Evolutionary conservation across 2,113 vertebrate genomes (phyloP).

Genomic region (Eretmochelys imbricata): DNA sequence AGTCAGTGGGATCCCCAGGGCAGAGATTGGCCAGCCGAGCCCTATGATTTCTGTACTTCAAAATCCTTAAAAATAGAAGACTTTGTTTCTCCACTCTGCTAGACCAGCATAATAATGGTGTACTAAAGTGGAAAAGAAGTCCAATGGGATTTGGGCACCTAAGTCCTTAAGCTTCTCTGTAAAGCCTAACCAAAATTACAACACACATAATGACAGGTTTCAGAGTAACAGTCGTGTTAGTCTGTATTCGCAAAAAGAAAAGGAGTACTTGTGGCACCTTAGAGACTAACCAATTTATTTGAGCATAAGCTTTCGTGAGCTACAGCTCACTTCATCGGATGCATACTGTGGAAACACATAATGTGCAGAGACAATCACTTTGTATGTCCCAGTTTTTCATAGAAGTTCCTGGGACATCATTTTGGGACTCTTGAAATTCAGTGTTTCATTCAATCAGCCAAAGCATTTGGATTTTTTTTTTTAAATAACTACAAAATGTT

Average conservation of each 20-base stretch:
- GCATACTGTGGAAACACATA: no score
- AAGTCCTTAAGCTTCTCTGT: not conserved
- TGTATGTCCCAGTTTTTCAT: not conserved
- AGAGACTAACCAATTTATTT: no score
- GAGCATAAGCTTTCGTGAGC: no score
- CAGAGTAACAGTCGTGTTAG: no score
- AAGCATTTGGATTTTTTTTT: not conserved
- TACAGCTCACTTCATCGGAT: no score
- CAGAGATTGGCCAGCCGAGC: not conserved
- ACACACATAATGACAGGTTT: not conserved
- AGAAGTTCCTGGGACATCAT: not conserved
- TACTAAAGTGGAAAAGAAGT: not conserved
- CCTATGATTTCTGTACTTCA: not conserved
- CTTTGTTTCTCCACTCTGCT: not conserved
- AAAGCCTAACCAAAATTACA: fast-evolving
- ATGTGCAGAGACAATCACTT: not conserved
- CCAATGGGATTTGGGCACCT: fast-evolving
- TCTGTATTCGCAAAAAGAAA: no score
- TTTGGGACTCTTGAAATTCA: not conserved
- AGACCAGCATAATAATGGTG: not conserved
- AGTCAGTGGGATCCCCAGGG: fast-evolving
- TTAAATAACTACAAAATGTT: not conserved
- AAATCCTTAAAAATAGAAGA: not conserved
- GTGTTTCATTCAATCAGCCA: not conserved
- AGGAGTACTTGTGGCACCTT: no score